Conservation (phyloP, 1,140 invertebrate species). For the Eueides isabella region DNA sequence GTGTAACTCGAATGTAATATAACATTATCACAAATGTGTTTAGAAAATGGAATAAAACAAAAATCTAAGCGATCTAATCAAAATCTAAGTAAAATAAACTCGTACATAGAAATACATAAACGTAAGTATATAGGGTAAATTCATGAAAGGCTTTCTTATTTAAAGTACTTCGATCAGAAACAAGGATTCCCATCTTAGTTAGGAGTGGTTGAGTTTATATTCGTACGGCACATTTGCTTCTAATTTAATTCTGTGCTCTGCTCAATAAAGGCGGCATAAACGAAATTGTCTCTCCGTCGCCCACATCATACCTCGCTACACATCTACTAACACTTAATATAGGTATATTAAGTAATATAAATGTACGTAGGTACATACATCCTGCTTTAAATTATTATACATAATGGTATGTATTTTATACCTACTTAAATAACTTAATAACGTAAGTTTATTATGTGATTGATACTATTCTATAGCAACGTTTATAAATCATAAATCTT, state of each 20-base stretch:
- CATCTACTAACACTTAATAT: constrained; percentile 1
- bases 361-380: neutral
- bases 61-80: neutral
- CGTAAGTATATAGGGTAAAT: neutral
- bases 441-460: too few relatives aligned
- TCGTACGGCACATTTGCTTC: constrained; percentile 71
- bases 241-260: constrained; percentile 71
- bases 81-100: neutral
- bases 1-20: neutral
- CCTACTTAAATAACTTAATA: too few relatives aligned
- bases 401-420: neutral
- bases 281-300: constrained; percentile 53
- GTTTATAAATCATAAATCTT: too few relatives aligned
- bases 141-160: constrained; percentile 2
- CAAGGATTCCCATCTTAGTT: constrained; percentile 45
- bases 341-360: neutral
- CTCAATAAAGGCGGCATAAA: constrained; percentile 68
- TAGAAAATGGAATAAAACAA: neutral
- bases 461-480: too few relatives aligned
- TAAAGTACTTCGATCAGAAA: constrained; percentile 20
- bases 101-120: too few relatives aligned
- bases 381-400: neutral
- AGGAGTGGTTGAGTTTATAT: constrained; percentile 67
- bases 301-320: neutral
- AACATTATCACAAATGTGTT: neutral